Conservation (phyloP, 2,888 invertebrate genomes). For the Polymixis flavicincta region DNA sequence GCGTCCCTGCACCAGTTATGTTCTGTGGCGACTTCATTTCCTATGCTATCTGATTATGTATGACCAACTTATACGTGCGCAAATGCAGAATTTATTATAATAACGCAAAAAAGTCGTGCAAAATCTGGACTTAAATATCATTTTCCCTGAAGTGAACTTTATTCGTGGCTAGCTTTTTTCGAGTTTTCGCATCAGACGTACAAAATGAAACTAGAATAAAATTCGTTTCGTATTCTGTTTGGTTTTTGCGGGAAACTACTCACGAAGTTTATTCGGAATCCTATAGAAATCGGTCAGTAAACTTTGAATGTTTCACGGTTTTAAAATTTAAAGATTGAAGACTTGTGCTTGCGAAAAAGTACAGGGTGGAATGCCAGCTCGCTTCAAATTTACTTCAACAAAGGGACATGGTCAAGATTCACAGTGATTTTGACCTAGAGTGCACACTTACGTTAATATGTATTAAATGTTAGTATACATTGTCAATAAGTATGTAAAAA, state of each 20-base stretch:
- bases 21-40: conserved; percentile 29
- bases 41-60: conserved; percentile 30
- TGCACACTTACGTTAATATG: too few species aligned
- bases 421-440: too few species aligned
- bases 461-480: too few species aligned
- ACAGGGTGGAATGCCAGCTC: neutral
- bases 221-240: conserved; percentile 15
- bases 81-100: conserved; percentile 41
- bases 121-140: conserved; percentile 34
- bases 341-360: neutral
- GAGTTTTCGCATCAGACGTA: conserved; percentile 4
- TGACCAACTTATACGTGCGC: conserved; percentile 4
- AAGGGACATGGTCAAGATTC: too few species aligned
- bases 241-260: conserved; percentile 34
- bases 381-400: neutral
- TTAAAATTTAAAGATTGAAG: neutral
- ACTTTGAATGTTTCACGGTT: conserved; percentile 11
- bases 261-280: conserved; percentile 22
- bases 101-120: conserved; percentile 29
- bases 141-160: conserved; percentile 36
- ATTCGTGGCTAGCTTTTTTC: conserved; percentile 38
- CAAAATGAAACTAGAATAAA: conserved; percentile 31
- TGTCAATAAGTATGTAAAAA: too few species aligned
- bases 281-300: conserved; percentile 32
- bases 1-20: neutral